Base-by-base conservation (phyloP, 2,797 vertebrate genomes). In the Strix occidentalis region DNA sequence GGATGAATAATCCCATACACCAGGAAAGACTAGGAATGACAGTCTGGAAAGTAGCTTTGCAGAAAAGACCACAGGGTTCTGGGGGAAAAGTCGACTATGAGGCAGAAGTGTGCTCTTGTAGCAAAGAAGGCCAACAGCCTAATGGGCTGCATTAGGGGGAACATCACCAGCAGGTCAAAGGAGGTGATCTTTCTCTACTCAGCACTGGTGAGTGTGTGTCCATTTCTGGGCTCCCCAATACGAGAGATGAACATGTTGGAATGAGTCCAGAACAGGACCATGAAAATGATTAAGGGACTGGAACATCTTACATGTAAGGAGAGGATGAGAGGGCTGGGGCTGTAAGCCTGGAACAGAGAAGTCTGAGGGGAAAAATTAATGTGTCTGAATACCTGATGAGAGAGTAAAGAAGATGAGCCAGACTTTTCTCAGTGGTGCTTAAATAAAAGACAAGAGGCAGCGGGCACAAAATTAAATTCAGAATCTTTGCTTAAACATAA, bases 91-190 rank as follows among this genome's bases (percentile, higher is more conserved):
- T 5, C 48, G 18, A n/a, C 14, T 31, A 16, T n/a, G 13, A 80
- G 28, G 4, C 37, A 50, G 21, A 8, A 54, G 5, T 26, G 19
- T 65, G n/a, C 7, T 54, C 6, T 6, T 41, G 23, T 46, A 17
- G 13, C 35, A 77, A 75, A 51, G 0, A 1, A 3, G 2, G 18
- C 12, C 1, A 12, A 50, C 4, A 72, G 19, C 5, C 5, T 39
- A 28, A 61, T 6, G 7, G 46, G 6, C 10, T 57, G 10, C 0
- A 0, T 68, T 39, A 48, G 11, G 16, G 12, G 6, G 6, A 70
- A 2, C 9, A 58, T 45, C n/a, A 28, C 19, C 20, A 64, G 19
- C 18, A 17, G 20, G 31, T 35, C 24, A 23, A 17, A 60, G 16
- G 21, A 69, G 5, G 24, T 24, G 9, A 54, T 83, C 41, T 18